Evolutionary conservation across 2,888 invertebrate genomes (phyloP).

Genomic region (Melinopterus prodromus): DNA sequence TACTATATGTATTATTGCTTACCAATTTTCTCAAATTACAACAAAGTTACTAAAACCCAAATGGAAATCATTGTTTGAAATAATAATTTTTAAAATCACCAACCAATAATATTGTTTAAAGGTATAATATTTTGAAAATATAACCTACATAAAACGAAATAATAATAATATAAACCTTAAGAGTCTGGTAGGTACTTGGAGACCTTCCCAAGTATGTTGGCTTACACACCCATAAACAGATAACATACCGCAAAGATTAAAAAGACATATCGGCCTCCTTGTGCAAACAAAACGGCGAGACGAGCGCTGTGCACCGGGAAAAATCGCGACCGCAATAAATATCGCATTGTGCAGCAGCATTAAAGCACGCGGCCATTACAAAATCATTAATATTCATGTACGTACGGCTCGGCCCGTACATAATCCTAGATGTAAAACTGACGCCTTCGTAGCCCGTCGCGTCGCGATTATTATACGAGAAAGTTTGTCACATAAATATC

Average conservation of each 20-base stretch:
- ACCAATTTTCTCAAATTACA: too few species aligned
- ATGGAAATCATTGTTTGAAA: too few species aligned
- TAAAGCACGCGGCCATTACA: conserved; percentile 9
- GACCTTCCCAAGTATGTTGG: too few species aligned
- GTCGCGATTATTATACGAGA: conserved; percentile 27
- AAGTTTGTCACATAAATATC: conserved; percentile 30
- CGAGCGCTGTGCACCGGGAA: background rate
- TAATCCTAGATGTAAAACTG: conserved; percentile 22
- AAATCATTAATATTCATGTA: conserved; percentile 28
- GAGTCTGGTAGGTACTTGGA: too few species aligned
- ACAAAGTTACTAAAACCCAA: too few species aligned
- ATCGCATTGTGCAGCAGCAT: conserved; percentile 4
- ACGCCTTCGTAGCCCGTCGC: conserved; percentile 20
- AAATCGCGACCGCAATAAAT: background rate
- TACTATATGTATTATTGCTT: too few species aligned
- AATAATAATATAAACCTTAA: too few species aligned
- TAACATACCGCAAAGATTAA: background rate
- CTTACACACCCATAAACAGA: too few species aligned
- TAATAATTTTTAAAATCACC: too few species aligned
- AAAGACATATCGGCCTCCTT: background rate
- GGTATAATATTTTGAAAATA: too few species aligned
- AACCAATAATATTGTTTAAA: too few species aligned
- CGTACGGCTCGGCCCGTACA: conserved; percentile 9
- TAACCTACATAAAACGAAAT: too few species aligned
- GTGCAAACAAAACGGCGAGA: background rate